These are phyloP conservation scores for Channallabes apus DNA, from an alignment of 2,797 vertebrate genomes.

Conservation along the genomic window DNA sequence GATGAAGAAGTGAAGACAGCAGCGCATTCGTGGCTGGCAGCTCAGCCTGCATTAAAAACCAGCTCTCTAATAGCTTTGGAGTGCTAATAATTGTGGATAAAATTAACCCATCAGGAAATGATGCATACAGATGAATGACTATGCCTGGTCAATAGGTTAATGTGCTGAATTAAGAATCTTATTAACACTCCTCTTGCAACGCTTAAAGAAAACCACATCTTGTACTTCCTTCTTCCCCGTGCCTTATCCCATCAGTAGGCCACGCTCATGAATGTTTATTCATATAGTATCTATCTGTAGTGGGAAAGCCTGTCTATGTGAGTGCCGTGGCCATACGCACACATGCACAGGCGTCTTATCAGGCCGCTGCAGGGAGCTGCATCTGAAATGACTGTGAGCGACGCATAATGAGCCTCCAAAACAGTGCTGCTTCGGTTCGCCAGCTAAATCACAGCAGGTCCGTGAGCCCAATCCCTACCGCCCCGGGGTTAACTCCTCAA, in stretches of 20 bases:
- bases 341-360: conserved; percentile 67
- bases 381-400: conserved; percentile 64
- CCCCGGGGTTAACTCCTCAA: conserved; percentile 63
- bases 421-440: conserved; percentile 65
- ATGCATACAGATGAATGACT: not conserved
- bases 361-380: conserved; percentile 67
- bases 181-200: conserved; percentile 36
- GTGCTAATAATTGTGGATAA: not conserved
- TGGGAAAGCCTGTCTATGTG: conserved; percentile 61
- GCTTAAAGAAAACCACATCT: conserved; percentile 44
- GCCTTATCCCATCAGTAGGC: conserved; percentile 21
- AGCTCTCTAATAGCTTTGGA: not conserved
- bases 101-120: not conserved
- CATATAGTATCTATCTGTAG: conserved; percentile 56
- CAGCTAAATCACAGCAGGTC: conserved; percentile 72
- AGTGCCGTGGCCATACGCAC: conserved; percentile 52
- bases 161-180: conserved; percentile 32
- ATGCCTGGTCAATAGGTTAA: conserved; percentile 8
- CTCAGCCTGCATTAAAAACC: not conserved
- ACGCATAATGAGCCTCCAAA: conserved; percentile 62
- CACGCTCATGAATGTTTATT: conserved; percentile 45
- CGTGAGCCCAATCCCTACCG: conserved; percentile 65
- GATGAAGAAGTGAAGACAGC: too few species aligned
- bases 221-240: conserved; percentile 19
- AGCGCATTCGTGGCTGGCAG: too few species aligned